Evolutionary conservation across 1,140 invertebrate genomes (phyloP), one percentile per base, ranked within the genome.

Genomic region (Coenobita brevimanus): DNA sequence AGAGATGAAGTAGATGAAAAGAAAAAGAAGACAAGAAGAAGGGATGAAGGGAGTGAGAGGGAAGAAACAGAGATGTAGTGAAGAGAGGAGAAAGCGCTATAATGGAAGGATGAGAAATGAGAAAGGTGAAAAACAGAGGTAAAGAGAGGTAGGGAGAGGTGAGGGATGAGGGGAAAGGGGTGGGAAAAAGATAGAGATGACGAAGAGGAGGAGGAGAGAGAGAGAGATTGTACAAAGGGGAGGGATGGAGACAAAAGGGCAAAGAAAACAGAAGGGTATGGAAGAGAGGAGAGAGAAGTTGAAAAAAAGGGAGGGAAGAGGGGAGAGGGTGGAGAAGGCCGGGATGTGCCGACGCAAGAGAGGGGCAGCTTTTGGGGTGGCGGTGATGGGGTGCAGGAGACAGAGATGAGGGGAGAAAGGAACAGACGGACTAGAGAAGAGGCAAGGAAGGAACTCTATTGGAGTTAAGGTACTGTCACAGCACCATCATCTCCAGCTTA

Each of bases 371-470:
- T 21, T 2, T 21, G 1, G 15, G 3, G n/a, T 21, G 38, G n/a
- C 1, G 30, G 78, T 30, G 78, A 60, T n/a, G 64, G 78, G n/a
- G 57, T 21, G 78, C 60, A 30, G 64, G 24, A 81, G 57, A 60
- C 54, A 36, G 27, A 81, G 57, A 81, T 27, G 24, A 33, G 27
- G 50, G 36, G 24, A 81, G 50, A 81, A n/a, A n/a, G n/a, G n/a
- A n/a, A n/a, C n/a, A n/a, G n/a, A n/a, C n/a, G n/a, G n/a, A n/a
- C n/a, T n/a, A n/a, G n/a, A n/a, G n/a, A n/a, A n/a, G n/a, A n/a
- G n/a, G n/a, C n/a, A n/a, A n/a, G n/a, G n/a, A n/a, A n/a, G n/a
- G n/a, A n/a, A n/a, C n/a, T n/a, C n/a, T n/a, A n/a, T n/a, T n/a
- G n/a, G n/a, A n/a, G n/a, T n/a, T n/a, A n/a, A n/a, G n/a, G n/a